A percentile compares a stretch with the other conserved stretches of the same genome.
Evolutionary conservation across 2,113 vertebrate genomes (phyloP).

Genomic region (Elgaria multicarinata): DNA sequence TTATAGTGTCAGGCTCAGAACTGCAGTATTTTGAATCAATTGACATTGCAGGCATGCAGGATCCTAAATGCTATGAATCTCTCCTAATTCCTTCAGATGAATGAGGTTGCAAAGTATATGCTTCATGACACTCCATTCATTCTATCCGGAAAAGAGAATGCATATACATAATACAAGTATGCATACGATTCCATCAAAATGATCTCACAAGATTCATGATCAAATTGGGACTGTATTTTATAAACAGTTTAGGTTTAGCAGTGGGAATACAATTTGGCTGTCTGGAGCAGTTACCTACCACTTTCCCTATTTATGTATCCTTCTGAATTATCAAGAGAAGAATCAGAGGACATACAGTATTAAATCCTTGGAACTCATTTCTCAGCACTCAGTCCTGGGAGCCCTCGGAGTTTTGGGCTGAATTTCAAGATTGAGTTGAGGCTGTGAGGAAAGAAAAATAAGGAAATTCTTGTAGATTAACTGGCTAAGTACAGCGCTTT

Average conservation of each 20-base stretch:
- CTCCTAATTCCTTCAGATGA: conserved; percentile 4
- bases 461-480: conserved; percentile 71
- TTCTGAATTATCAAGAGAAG: conserved; percentile 42
- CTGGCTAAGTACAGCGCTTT: conserved; percentile 35
- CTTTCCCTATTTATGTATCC: conserved; percentile 30
- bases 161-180: not conserved
- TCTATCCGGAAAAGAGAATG: not conserved
- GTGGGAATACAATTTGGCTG: conserved; percentile 43
- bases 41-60: not conserved
- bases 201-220: conserved; percentile 17
- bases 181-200: not conserved
- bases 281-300: conserved; percentile 20
- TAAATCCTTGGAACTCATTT: conserved; percentile 43
- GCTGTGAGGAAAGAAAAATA: conserved; percentile 64
- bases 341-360: not conserved
- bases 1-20: not conserved
- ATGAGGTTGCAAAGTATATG: not conserved
- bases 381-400: conserved; percentile 37
- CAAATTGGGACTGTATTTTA: not conserved
- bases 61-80: not conserved
- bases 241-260: conserved; percentile 6
- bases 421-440: conserved; percentile 57
- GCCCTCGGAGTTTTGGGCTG: conserved; percentile 46
- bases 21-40: not conserved
- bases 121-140: conserved; percentile 9